Evolutionary conservation across 2,797 vertebrate species (phyloP).

Genomic region (Protonibea diacanthus): DNA sequence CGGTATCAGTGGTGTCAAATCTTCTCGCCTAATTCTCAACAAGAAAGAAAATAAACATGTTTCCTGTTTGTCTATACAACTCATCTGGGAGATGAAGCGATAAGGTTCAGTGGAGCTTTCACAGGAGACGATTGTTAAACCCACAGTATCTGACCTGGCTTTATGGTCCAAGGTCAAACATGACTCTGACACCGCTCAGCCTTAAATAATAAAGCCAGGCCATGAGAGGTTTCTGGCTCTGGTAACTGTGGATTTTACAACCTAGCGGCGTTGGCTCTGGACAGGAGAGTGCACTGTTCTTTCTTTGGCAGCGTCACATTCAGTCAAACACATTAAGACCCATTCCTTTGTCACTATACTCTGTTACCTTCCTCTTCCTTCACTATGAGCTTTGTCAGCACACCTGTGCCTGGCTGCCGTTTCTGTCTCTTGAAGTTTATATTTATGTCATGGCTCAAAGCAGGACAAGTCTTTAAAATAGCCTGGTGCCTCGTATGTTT

Average conservation of each 20-base stretch:
- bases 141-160: conserved; percentile 1
- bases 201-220: conserved; percentile 28
- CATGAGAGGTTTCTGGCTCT: conserved; percentile 39
- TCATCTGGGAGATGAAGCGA: background rate
- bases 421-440: conserved; percentile 27
- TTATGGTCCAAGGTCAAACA: background rate
- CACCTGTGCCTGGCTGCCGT: conserved; percentile 14
- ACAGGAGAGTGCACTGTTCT: conserved; percentile 28
- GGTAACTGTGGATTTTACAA: conserved; percentile 50
- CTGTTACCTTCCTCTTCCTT: conserved; percentile 20
- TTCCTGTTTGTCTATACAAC: background rate
- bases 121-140: background rate
- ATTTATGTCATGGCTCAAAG: conserved; percentile 36
- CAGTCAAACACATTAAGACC: conserved; percentile 19
- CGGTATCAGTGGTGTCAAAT: background rate
- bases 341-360: conserved; percentile 15
- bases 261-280: conserved; percentile 53
- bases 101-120: background rate
- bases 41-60: background rate
- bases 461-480: conserved; percentile 43
- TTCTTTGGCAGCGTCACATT: conserved; percentile 35
- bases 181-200: background rate
- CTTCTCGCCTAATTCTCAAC: background rate
- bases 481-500: conserved; percentile 22
- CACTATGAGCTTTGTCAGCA: conserved; percentile 15